Evolutionary conservation across 2,113 vertebrate genomes (phyloP).

Genomic region (Macquaria ambigua): DNA sequence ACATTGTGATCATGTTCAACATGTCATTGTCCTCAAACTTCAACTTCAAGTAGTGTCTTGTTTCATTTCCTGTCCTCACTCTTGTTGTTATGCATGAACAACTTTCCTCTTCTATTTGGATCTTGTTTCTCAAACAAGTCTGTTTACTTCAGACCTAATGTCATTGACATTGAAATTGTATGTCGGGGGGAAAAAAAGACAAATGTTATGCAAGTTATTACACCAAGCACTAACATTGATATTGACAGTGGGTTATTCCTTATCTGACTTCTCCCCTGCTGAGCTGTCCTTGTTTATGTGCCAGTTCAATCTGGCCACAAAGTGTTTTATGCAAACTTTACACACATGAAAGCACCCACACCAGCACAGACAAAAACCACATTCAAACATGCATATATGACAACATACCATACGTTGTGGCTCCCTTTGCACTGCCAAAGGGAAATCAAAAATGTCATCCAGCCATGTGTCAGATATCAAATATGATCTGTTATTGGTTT

Average conservation of each 20-base stretch:
- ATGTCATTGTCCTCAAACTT: background rate
- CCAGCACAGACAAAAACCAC: background rate
- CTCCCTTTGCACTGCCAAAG: background rate
- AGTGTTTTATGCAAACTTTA: background rate
- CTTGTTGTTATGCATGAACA: background rate
- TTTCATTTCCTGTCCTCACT: background rate
- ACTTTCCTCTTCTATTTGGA: background rate
- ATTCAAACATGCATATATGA: background rate
- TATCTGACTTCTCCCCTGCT: slow-evolving; percentile 5
- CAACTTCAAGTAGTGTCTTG: background rate
- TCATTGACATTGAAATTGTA: background rate
- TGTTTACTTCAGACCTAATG: background rate
- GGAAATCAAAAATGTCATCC: background rate
- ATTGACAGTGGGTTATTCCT: slow-evolving; percentile 8
- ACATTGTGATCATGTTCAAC: background rate
- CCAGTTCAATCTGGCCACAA: slow-evolving; percentile 31
- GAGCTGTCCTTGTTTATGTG: slow-evolving; percentile 17
- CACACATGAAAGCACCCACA: background rate
- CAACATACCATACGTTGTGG: background rate
- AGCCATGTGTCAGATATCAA: slow-evolving; percentile 3
- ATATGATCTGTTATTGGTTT: background rate
- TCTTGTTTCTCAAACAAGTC: slow-evolving; percentile 3
- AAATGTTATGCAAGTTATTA: background rate
- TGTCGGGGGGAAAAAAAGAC: background rate
- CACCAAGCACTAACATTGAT: background rate